These are phyloP conservation scores for Saturnia japonica DNA, from an alignment of 2,888 invertebrate genomes.

Conservation along the genomic window DNA sequence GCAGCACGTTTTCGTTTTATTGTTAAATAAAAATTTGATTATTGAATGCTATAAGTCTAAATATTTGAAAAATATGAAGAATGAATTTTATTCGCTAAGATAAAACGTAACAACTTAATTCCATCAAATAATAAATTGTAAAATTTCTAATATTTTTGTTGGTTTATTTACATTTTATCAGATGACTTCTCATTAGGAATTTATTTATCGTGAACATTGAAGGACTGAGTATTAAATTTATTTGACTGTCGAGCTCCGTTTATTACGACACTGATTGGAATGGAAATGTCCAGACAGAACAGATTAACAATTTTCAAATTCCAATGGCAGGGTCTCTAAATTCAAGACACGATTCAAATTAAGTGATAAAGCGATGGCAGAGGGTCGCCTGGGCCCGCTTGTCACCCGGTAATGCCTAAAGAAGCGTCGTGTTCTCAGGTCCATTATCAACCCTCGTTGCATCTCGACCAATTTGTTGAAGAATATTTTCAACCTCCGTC, in stretches of 20 bases:
- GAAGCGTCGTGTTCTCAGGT: constrained; percentile 46
- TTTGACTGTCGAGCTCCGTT: constrained; percentile 38
- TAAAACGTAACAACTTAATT: constrained; percentile 1
- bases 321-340: constrained; percentile 52
- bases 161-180: constrained; percentile 40
- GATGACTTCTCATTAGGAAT: constrained; percentile 35
- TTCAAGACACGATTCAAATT: constrained; percentile 76
- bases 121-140: constrained; percentile 24
- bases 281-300: constrained; percentile 43
- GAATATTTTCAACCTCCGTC: constrained; percentile 30
- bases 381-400: constrained; percentile 56
- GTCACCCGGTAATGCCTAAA: constrained; percentile 60
- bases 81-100: background rate
- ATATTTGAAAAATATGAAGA: background rate
- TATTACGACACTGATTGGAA: constrained; percentile 41
- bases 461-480: constrained; percentile 38
- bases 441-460: constrained; percentile 38
- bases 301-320: constrained; percentile 53
- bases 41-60: background rate
- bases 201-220: constrained; percentile 40
- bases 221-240: constrained; percentile 41
- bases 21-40: constrained; percentile 11
- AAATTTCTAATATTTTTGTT: constrained; percentile 31
- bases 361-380: constrained; percentile 72
- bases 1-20: constrained; percentile 38